Conservation (phyloP, 2,888 invertebrate genomes). For the Diabrotica balteata region DNA sequence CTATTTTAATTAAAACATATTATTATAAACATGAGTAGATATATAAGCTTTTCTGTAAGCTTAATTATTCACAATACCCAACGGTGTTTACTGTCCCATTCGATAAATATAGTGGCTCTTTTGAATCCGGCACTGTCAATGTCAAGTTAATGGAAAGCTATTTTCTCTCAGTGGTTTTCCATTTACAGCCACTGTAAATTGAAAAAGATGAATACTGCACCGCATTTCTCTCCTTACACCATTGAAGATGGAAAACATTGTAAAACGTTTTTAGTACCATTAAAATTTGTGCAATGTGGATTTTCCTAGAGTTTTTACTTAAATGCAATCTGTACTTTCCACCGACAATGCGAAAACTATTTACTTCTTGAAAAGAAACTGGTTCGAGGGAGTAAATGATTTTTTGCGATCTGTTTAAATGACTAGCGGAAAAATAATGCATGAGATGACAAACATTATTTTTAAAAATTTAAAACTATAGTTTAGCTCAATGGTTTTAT, state of each 20-base stretch:
- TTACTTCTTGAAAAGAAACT: background rate
- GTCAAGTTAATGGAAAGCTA: conserved; percentile 35
- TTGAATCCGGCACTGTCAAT: conserved; percentile 35
- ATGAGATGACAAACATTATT: too few relatives aligned
- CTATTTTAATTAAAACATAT: too few relatives aligned
- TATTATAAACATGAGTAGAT: too few relatives aligned
- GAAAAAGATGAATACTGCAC: conserved; percentile 36
- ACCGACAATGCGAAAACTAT: background rate
- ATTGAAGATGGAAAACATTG: conserved; percentile 34
- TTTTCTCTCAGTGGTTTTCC: conserved; percentile 37
- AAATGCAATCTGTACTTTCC: conserved; percentile 1
- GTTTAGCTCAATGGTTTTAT: too few relatives aligned
- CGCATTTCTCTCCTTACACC: conserved; percentile 31
- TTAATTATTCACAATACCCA: too few relatives aligned
- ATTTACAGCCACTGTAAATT: conserved; percentile 31
- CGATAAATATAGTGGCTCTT: background rate
- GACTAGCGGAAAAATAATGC: too few relatives aligned
- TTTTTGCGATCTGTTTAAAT: background rate
- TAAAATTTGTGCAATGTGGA: conserved; percentile 12
- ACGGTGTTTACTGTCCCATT: too few relatives aligned
- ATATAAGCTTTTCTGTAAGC: too few relatives aligned
- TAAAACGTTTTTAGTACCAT: conserved; percentile 29
- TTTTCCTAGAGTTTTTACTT: conserved; percentile 13
- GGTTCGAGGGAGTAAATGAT: background rate
- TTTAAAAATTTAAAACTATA: too few relatives aligned